Base-by-base conservation (phyloP, 1,140 invertebrate species). In the Zaprionus capensis region DNA sequence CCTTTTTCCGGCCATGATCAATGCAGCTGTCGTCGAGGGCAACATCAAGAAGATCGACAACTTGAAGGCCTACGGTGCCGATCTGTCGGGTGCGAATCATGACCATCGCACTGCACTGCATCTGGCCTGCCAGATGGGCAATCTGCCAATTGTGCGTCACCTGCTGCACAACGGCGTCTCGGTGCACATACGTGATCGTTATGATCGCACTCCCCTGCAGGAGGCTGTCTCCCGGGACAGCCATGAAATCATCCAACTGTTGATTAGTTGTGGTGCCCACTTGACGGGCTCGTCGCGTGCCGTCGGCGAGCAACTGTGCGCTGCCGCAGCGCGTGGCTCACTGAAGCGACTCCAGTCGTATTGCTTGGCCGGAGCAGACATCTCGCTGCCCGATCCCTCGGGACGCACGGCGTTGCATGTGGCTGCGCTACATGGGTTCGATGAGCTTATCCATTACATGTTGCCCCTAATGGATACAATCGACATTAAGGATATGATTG, bases 61-160 rank as follows among this genome's bases (percentile, higher is more conserved):
- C 28, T 64, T 93, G 12, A 92, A 92, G 53, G 73, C 81, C 6
- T 80, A 96, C 93, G 96, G 97, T 1, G 96, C 95, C 4, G 95
- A 98, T 92, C 93, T 98, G 5, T 96, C 96, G 1, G 94, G 94
- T 11, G 92, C 93, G n/a, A 97, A 98, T 91, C 95, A 96, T 59
- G 97, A 98, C 93, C 94, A 95, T 11, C 94, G 97, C 65, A 98
- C 97, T 0, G 95, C 97, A 0, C 93, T 98, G 1, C 97, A 98
- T 80, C 94, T 98, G 46, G 97, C 97, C 9, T 96, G 96, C 41
- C 93, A 95, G 46, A 94, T 96, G 78, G 97, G 97, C 0, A 95
- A 96, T 74, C 55, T 95, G 0, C 80, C 94, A 2, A 93, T 97
- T 0, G 96, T 98, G 0, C 94, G 96, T 71, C 96, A 95, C 93